Evolutionary conservation across 2,113 vertebrate species (phyloP), one percentile per base, ranked within the genome.

Genomic region (Albula glossodonta): DNA sequence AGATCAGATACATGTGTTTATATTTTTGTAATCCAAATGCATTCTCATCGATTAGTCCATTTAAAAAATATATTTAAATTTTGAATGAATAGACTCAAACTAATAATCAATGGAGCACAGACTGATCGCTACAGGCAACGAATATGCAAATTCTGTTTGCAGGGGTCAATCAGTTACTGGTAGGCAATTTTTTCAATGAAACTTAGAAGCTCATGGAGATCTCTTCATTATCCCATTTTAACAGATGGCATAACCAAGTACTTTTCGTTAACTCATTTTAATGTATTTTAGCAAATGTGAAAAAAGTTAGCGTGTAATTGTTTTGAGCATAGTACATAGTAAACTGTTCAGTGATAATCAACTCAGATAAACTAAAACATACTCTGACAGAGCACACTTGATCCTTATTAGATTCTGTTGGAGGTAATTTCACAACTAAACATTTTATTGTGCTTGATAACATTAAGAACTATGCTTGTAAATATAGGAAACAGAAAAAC

Each of bases 61-160:
- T 5, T 22, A 63, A 63, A 15, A 63, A 15, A 41, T 41, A 41
- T 41, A 41, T 0, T 1, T 41, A 63, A 56, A 6, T 63, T 85
- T 80, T 85, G 78, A 80, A 13, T 51, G 41, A 66, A 51, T 63
- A 22, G 48, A 49, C 82, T 74, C 48, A 77, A 51, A 74, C 60
- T 52, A 84, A 79, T 85, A 66, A 85, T 79, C 51, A 81, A 53
- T 81, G 78, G 6, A 52, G 13, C 74, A n/a, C 74, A 83, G 86
- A 70, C 31, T 81, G 70, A 22, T n/a, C 52, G 77, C 82, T 22
- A 80, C 48, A 19, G 86, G 53, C 78, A 56, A 66, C 11, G 48
- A 78, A 31, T 48, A 78, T 78, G 13, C 51, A 51, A 25, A 48
- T 25, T 84, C 51, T 49, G 78, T 56, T 41, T 79, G 79, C 52